phyloP scores from a whole-genome alignment of 2,888 invertebrate species.

The Acrocyrtus sp. region DNA sequence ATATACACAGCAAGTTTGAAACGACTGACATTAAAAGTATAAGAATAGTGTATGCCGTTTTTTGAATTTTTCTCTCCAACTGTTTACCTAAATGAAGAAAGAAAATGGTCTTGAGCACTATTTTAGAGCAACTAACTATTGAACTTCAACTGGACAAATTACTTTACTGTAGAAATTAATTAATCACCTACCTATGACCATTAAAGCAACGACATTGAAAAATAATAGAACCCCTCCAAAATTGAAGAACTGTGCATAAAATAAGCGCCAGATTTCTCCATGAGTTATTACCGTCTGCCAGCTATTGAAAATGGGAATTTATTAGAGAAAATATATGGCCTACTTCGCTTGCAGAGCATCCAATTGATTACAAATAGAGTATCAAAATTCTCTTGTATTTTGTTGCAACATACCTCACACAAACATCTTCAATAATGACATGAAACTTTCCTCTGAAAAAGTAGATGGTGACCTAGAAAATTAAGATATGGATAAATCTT shows the following conservation, averaged over 20 bases:
- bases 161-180: too few species aligned
- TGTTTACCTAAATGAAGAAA: slow-evolving; percentile 37
- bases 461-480: slow-evolving; percentile 32
- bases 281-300: slow-evolving; percentile 48
- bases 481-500: too few species aligned
- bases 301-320: slow-evolving; percentile 7
- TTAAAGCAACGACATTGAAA: slow-evolving; percentile 33
- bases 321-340: too few species aligned
- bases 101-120: too few species aligned
- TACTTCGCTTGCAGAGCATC: neutral
- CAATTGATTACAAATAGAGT: too few species aligned
- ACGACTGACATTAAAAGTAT: slow-evolving; percentile 38
- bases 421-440: slow-evolving; percentile 24
- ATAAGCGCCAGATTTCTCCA: slow-evolving; percentile 43
- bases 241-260: slow-evolving; percentile 55
- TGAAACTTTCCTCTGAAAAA: neutral
- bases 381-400: too few species aligned
- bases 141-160: too few species aligned
- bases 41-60: slow-evolving; percentile 11
- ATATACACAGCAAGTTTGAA: slow-evolving; percentile 43
- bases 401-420: slow-evolving; percentile 17
- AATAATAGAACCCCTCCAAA: slow-evolving; percentile 33
- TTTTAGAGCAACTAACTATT: too few species aligned
- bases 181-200: slow-evolving; percentile 32
- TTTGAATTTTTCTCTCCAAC: slow-evolving; percentile 49